Percentiles rank a stretch among this genome's conserved stretches.
These are phyloP conservation scores for Cerastis leucographa DNA, from an alignment of 2,888 invertebrate species.

Conservation along the genomic window DNA sequence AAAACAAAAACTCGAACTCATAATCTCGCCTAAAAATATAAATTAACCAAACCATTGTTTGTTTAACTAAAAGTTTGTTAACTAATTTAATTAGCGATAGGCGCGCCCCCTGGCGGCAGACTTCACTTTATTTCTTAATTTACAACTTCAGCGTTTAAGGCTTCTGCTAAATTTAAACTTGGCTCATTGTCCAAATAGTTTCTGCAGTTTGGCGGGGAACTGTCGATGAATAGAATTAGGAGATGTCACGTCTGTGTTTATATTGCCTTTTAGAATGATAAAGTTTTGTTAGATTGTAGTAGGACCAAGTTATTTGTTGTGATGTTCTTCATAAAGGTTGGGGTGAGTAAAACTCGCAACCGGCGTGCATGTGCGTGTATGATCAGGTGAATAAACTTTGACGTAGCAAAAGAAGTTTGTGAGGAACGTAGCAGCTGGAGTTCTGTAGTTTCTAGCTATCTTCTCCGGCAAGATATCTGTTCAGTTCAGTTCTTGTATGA, in stretches of 20 bases:
- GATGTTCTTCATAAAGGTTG: not conserved
- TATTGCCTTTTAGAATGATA: not conserved
- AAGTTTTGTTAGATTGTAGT: not conserved
- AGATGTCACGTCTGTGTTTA: not conserved
- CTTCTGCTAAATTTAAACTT: slow-evolving; percentile 35
- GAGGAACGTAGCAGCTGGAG: not conserved
- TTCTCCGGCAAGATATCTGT: too few relatives aligned
- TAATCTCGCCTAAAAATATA: slow-evolving; percentile 38
- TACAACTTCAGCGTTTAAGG: slow-evolving; percentile 36
- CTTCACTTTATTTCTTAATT: slow-evolving; percentile 53
- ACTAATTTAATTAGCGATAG: slow-evolving; percentile 56
- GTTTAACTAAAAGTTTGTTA: slow-evolving; percentile 46
- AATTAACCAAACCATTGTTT: slow-evolving; percentile 44
- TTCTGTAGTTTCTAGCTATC: too few relatives aligned
- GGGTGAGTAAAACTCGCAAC: not conserved
- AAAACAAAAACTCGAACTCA: not conserved
- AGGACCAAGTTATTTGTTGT: not conserved
- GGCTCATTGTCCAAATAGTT: slow-evolving; percentile 36
- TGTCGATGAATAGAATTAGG: slow-evolving; percentile 26
- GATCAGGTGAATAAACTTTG: not conserved
- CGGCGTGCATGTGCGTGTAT: not conserved
- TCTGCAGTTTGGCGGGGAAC: not conserved
- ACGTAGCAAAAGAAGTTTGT: not conserved
- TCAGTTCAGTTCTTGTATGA: too few relatives aligned
- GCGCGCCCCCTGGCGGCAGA: slow-evolving; percentile 9